Percentiles rank a stretch among this genome's conserved stretches.
Evolutionary conservation across 2,113 vertebrate species (phyloP).

Genomic region (Eonycteris spelaea): DNA sequence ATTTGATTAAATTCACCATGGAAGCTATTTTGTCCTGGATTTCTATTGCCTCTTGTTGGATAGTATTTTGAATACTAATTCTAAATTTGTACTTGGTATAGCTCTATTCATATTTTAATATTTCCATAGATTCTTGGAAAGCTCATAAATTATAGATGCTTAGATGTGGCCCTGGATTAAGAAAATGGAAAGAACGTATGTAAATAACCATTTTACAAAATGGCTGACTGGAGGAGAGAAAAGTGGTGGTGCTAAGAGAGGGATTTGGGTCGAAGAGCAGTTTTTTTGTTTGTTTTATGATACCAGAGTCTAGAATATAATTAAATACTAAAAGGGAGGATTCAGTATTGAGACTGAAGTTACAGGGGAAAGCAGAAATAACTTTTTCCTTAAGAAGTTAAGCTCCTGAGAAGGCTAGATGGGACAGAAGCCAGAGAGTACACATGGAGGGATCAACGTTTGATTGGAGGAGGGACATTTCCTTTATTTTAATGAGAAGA

Average conservation of each 20-base stretch:
- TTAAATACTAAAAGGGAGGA: background rate
- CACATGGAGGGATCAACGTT: background rate
- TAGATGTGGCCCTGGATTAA: background rate
- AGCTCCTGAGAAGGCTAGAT: background rate
- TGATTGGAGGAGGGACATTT: background rate
- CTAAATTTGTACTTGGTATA: background rate
- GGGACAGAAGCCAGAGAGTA: background rate
- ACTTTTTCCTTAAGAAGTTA: background rate
- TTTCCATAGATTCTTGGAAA: background rate
- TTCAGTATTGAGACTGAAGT: background rate
- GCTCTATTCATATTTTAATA: background rate
- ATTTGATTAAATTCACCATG: background rate
- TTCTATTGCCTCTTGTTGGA: background rate
- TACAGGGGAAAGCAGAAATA: background rate
- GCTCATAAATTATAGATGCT: background rate
- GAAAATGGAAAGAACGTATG: background rate
- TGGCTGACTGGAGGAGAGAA: background rate
- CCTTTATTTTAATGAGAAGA: background rate
- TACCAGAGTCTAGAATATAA: background rate
- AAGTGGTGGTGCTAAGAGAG: background rate
- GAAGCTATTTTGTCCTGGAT: background rate
- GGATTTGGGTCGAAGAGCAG: background rate
- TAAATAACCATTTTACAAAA: background rate
- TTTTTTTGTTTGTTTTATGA: background rate
- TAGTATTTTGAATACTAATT: background rate